Evolutionary conservation across 2,797 vertebrate species (phyloP), one percentile per base, ranked within the genome.

Genomic region (Propithecus deckenii): DNA sequence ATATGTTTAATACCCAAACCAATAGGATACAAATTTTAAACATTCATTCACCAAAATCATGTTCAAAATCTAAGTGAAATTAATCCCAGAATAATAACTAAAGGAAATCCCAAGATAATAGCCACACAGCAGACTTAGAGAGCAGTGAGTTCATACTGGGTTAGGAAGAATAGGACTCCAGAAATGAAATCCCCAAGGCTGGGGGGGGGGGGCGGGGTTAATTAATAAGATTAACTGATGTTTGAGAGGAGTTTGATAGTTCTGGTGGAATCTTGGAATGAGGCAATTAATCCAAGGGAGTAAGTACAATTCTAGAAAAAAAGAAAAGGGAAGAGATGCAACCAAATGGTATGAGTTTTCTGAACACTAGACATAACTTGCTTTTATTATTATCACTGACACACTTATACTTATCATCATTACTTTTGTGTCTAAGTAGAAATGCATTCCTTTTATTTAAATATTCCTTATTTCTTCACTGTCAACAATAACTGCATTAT

Each of bases 21-120:
- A 76, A 48, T 1, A 85, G 38, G 46, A 79, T 57, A 67, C 32
- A 86, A 13, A 15, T 78, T 94, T 89, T 80, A 94, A 94, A 75
- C 38, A 85, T n/a, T 80, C 50, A 92, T 90, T 71, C 32, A 61
- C 7, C 20, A 95, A 85, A 84, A 71, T 87, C 93, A 87, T 55
- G 55, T 48, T 48, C 2, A 75, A 92, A 86, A 72, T 81, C 69
- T 83, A 92, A 89, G 50, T 48, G 14, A 85, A 78, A 71, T 28
- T 91, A 65, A 35, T 86, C 32, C 38, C 32, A 67, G 57, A 79
- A 85, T 43, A 67, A 63, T 7, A 12, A 30, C 57, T 15, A 61
- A 89, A 89, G 46, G n/a, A 46, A 67, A 41, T 18, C 48, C 28
- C 3, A 76, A 13, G 50, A 78, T 4, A 41, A 63, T 0, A 38